Conservation (phyloP, 2,113 vertebrate species). For the Amia ocellicauda region DNA sequence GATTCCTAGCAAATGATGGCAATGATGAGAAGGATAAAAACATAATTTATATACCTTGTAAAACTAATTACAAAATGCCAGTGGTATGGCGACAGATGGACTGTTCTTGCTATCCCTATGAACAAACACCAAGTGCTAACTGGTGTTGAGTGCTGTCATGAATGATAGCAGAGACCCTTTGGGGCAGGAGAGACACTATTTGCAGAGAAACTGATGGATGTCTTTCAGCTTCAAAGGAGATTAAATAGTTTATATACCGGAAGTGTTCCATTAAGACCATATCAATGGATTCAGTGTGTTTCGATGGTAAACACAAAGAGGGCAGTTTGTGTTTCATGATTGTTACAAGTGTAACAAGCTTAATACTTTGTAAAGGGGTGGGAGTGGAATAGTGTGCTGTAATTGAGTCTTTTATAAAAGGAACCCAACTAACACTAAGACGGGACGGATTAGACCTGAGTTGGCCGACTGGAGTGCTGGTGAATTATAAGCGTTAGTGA, state of each 20-base stretch:
- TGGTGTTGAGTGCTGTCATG: neutral
- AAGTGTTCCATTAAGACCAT: too few relatives aligned
- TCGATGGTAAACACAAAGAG: too few relatives aligned
- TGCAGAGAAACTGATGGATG: neutral
- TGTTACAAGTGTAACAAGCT: too few relatives aligned
- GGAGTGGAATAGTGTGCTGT: too few relatives aligned
- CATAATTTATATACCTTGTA: slow-evolving; percentile 60
- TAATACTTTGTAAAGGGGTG: too few relatives aligned
- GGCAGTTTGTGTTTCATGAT: too few relatives aligned
- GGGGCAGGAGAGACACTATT: neutral
- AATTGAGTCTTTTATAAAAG: too few relatives aligned
- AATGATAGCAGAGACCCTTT: neutral
- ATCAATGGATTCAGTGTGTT: too few relatives aligned
- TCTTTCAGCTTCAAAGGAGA: neutral
- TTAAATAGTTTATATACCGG: neutral
- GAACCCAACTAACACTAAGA: too few relatives aligned
- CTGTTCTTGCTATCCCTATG: neutral
- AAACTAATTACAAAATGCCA: slow-evolving; percentile 58
- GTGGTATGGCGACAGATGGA: slow-evolving; percentile 42
- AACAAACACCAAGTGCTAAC: slow-evolving; percentile 1
- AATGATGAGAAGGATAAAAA: slow-evolving; percentile 56
- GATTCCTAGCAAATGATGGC: slow-evolving; percentile 51
- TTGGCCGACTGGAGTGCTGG: too few relatives aligned
- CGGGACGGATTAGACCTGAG: too few relatives aligned
- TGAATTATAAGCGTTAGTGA: too few relatives aligned